These are phyloP conservation scores for Drosophila littoralis DNA, from an alignment of 1,140 invertebrate species.

Conservation along the genomic window DNA sequence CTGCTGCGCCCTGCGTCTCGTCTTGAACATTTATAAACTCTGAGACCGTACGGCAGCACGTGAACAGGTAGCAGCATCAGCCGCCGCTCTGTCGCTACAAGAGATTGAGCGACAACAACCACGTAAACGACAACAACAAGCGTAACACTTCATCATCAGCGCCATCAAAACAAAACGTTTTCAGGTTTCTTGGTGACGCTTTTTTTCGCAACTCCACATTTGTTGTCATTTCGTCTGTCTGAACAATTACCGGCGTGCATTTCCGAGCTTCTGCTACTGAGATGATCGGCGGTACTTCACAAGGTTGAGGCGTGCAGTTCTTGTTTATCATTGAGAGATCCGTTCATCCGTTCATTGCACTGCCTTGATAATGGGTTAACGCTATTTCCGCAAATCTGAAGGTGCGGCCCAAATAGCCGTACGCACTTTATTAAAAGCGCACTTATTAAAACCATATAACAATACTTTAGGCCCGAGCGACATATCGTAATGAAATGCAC, in stretches of 20 bases:
- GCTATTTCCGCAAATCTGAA: slow-evolving; percentile 36
- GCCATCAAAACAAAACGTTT: slow-evolving; percentile 50
- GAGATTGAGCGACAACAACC: slow-evolving; percentile 29
- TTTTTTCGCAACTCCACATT: slow-evolving; percentile 39
- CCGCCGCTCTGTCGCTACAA: slow-evolving; percentile 32
- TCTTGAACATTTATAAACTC: slow-evolving; percentile 72
- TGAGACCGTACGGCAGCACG: slow-evolving; percentile 49
- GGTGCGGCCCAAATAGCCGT: slow-evolving; percentile 15
- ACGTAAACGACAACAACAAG: slow-evolving; percentile 13
- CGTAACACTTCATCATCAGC: slow-evolving; percentile 43
- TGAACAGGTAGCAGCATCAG: slow-evolving; percentile 64
- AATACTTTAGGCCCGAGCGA: background rate
- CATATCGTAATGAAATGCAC: background rate
- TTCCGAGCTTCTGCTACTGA: slow-evolving; percentile 17
- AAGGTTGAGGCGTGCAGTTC: slow-evolving; percentile 33
- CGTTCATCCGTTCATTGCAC: slow-evolving; percentile 62
- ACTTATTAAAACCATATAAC: background rate
- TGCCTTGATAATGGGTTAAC: slow-evolving; percentile 41
- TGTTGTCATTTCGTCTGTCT: slow-evolving; percentile 36
- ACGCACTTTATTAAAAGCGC: slow-evolving; percentile 6
- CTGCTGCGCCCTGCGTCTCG: slow-evolving; percentile 67
- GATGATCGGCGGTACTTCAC: slow-evolving; percentile 36
- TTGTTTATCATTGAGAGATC: slow-evolving; percentile 40
- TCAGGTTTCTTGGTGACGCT: slow-evolving; percentile 32
- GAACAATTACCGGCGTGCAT: slow-evolving; percentile 34